These are phyloP conservation scores for Seira musarum DNA, from an alignment of 2,888 invertebrate genomes.

Conservation along the genomic window DNA sequence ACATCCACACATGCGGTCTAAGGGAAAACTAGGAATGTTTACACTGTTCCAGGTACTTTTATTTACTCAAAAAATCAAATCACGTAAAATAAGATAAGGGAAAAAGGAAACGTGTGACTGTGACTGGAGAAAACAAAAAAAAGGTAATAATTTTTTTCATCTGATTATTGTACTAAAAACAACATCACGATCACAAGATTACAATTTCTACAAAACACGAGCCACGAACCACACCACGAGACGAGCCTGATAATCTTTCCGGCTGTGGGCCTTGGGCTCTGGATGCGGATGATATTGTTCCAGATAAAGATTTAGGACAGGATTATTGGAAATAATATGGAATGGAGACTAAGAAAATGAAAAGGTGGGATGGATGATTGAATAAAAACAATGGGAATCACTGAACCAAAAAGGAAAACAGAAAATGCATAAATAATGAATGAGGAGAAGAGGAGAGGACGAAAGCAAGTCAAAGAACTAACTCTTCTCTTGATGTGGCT, in stretches of 20 bases:
- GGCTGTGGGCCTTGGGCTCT: too few relatives aligned
- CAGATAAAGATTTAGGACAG: too few relatives aligned
- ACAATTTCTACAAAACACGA: too few relatives aligned
- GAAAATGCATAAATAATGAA: conserved; percentile 1
- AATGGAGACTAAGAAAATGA: too few relatives aligned
- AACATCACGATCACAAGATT: too few relatives aligned
- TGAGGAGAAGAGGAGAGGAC: neutral
- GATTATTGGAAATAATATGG: too few relatives aligned
- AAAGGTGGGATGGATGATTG: too few relatives aligned
- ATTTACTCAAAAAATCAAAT: conserved; percentile 3
- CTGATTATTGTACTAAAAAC: neutral
- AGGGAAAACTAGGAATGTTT: neutral
- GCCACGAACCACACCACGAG: too few relatives aligned
- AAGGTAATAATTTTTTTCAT: neutral
- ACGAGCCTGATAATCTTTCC: too few relatives aligned
- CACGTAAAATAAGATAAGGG: conserved; percentile 39
- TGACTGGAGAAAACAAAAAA: neutral
- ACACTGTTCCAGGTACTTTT: conserved; percentile 20
- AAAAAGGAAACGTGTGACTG: neutral
- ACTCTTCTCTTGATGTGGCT: conserved; percentile 18
- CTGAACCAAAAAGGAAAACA: conserved; percentile 1
- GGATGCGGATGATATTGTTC: too few relatives aligned
- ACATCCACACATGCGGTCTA: conserved; percentile 60
- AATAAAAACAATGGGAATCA: neutral
- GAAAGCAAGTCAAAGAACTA: conserved; percentile 46